Evolutionary conservation across 2,113 vertebrate species (phyloP).

Genomic region (Onychorhynchus coronatus): DNA sequence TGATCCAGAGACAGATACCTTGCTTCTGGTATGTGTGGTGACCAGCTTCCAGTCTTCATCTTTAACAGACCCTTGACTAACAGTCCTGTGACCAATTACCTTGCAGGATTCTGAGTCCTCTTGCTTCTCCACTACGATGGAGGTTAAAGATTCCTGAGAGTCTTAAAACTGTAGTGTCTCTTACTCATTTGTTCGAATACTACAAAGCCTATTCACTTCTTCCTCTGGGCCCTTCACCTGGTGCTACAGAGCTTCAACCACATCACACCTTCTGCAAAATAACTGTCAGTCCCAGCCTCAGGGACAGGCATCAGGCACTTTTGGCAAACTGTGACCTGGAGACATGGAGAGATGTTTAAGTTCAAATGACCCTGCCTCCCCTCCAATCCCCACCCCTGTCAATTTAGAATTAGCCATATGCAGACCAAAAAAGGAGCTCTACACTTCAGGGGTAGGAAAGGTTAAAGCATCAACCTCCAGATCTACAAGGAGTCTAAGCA

Average conservation of each 20-base stretch:
- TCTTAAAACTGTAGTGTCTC: background rate
- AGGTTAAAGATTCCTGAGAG: background rate
- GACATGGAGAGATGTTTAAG: background rate
- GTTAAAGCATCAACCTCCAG: background rate
- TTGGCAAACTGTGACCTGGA: background rate
- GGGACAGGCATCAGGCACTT: background rate
- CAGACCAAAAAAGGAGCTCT: background rate
- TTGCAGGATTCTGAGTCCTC: background rate
- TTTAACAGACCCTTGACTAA: background rate
- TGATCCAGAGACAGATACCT: no score
- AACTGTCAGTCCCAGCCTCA: background rate
- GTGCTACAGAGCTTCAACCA: background rate
- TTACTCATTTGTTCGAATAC: background rate
- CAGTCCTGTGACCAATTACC: background rate
- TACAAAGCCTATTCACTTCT: background rate
- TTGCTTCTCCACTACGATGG: background rate
- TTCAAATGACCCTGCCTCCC: background rate
- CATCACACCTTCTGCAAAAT: background rate
- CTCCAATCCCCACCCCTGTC: fast-evolving
- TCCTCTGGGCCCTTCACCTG: background rate
- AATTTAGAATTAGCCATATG: background rate
- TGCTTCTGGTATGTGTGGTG: background rate
- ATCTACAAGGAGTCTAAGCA: background rate
- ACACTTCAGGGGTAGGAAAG: fast-evolving
- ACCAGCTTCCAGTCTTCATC: background rate